phyloP scores from a whole-genome alignment of 2,888 invertebrate genomes.

The Hypomecis atomaria region DNA sequence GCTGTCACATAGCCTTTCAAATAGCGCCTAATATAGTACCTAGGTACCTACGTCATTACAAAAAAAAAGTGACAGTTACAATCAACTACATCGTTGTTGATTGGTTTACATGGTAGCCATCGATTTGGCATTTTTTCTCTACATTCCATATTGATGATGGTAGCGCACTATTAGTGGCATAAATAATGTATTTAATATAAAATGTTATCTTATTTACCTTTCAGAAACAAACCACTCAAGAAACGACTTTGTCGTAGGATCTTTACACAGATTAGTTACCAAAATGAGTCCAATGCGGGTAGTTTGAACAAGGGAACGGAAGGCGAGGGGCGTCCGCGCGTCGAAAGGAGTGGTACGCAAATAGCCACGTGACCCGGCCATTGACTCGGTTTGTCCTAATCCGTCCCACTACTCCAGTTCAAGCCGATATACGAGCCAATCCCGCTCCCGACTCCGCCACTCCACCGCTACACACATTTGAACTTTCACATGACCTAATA shows the following conservation, averaged over 20 bases:
- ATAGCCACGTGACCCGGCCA: slow-evolving; percentile 83
- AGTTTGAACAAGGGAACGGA: slow-evolving; percentile 71
- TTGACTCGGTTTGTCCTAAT: slow-evolving; percentile 84
- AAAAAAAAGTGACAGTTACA: too few relatives aligned
- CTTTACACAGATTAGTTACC: slow-evolving; percentile 69
- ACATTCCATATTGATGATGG: too few relatives aligned
- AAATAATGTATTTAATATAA: slow-evolving; percentile 10
- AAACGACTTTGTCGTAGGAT: slow-evolving; percentile 49
- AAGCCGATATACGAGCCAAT: slow-evolving; percentile 60
- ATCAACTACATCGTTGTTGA: too few relatives aligned
- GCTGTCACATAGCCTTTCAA: too few relatives aligned
- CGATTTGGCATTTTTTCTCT: too few relatives aligned
- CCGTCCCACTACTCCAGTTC: slow-evolving; percentile 84
- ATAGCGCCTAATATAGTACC: too few relatives aligned
- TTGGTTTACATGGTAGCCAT: too few relatives aligned
- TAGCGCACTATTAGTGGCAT: background rate
- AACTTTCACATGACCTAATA: slow-evolving; percentile 69
- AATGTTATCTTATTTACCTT: slow-evolving; percentile 23
- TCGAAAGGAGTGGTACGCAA: slow-evolving; percentile 72
- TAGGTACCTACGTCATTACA: too few relatives aligned
- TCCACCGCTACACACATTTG: slow-evolving; percentile 52
- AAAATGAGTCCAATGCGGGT: slow-evolving; percentile 74
- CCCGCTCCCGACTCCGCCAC: slow-evolving; percentile 42
- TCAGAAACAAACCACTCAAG: slow-evolving; percentile 39
- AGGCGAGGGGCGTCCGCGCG: slow-evolving; percentile 57